Conservation (phyloP, 2,113 vertebrate species). For the Thunnus thynnus region DNA sequence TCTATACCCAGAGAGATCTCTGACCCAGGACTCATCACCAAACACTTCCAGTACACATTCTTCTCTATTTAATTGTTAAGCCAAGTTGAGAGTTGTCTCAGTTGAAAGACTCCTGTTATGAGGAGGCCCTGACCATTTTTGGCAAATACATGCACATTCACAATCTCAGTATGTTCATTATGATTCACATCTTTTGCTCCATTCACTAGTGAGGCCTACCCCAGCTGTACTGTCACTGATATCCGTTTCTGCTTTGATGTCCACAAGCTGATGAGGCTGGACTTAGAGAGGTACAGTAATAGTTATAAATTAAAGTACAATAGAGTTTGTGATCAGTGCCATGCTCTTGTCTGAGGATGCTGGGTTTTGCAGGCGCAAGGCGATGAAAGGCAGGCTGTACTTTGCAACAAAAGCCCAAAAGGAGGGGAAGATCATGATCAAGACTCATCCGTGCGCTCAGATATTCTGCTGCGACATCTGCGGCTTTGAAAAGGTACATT, state of each 20-base stretch:
- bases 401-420: constrained; percentile 94
- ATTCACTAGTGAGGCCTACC: constrained; percentile 93
- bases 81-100: background rate
- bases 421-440: constrained; percentile 94
- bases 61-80: constrained; percentile 28
- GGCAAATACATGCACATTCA: background rate
- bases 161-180: background rate
- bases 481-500: constrained; percentile 92
- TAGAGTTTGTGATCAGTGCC: background rate
- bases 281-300: constrained; percentile 89
- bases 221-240: constrained; percentile 93
- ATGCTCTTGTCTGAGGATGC: constrained; percentile 22
- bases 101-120: background rate
- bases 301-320: background rate
- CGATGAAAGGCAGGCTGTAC: constrained; percentile 96
- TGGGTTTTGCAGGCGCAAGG: constrained; percentile 89
- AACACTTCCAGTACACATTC: constrained; percentile 95
- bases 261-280: constrained; percentile 92
- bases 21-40: constrained; percentile 92
- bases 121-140: background rate
- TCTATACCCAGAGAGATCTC: constrained; percentile 93
- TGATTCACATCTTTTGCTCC: constrained; percentile 4
- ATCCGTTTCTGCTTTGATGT: constrained; percentile 96
- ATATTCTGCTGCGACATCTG: constrained; percentile 94
- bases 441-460: constrained; percentile 91